These are phyloP conservation scores for Arenaria interpres DNA, from an alignment of 2,113 vertebrate genomes.

Conservation along the genomic window DNA sequence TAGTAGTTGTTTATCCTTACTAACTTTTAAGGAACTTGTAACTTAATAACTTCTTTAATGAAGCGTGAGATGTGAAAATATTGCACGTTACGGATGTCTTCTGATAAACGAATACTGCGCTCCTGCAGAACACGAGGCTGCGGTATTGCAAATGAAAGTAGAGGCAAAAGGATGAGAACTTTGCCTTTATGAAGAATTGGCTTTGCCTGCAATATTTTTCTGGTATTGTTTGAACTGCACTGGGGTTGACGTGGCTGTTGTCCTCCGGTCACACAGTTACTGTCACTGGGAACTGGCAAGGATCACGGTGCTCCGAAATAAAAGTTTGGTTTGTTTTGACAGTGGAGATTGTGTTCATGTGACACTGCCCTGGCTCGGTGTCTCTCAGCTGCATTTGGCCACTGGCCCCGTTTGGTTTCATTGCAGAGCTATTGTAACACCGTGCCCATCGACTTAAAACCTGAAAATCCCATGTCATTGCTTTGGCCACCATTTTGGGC, in stretches of 20 bases:
- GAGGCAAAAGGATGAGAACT: neutral
- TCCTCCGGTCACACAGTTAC: neutral
- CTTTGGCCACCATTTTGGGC: neutral
- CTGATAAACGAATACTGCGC: rapidly evolving
- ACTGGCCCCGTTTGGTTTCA: neutral
- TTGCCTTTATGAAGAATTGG: neutral
- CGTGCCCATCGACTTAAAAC: rapidly evolving
- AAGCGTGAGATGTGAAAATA: neutral
- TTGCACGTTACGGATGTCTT: neutral
- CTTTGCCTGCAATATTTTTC: neutral
- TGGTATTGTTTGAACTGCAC: neutral
- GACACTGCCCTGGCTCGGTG: neutral
- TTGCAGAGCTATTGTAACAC: neutral
- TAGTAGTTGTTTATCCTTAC: neutral
- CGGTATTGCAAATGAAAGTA: neutral
- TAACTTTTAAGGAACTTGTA: neutral
- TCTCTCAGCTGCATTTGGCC: neutral
- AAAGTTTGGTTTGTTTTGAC: neutral
- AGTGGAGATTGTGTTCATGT: neutral
- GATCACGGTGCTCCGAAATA: neutral
- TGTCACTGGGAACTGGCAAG: neutral
- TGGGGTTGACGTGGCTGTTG: neutral
- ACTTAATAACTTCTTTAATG: neutral
- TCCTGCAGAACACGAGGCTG: neutral
- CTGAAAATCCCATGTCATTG: neutral